phyloP scores from a whole-genome alignment of 2,113 vertebrate genomes.

The Carassius auratus region DNA sequence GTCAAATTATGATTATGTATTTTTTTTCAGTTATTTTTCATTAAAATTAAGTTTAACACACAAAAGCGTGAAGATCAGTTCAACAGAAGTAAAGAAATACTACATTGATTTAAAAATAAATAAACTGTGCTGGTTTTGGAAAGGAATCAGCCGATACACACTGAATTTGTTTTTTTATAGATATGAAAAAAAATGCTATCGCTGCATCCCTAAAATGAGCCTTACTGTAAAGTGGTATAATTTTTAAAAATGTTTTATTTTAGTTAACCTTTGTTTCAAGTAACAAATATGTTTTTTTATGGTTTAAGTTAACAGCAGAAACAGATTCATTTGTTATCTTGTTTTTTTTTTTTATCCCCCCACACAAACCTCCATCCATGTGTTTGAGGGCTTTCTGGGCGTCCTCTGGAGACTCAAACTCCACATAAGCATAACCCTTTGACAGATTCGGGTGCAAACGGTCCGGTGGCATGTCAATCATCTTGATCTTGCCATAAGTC shows the following conservation, averaged over 20 bases:
- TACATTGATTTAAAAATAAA: no score
- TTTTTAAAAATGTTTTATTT: not conserved
- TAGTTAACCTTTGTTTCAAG: not conserved
- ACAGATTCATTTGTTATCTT: not conserved
- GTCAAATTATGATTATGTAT: no score
- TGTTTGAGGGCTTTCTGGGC: conserved; percentile 95
- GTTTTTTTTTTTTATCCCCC: not conserved
- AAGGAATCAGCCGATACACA: no score
- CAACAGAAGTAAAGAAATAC: no score
- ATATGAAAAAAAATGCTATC: no score
- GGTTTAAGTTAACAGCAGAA: not conserved
- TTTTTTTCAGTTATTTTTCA: no score
- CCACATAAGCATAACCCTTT: conserved; percentile 93
- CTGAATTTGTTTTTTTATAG: no score
- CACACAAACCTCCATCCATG: conserved; percentile 91
- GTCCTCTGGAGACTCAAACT: conserved; percentile 90
- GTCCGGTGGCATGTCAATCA: conserved; percentile 96
- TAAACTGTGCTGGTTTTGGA: no score
- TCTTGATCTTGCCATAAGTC: conserved; percentile 94
- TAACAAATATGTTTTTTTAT: not conserved
- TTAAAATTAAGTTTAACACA: no score
- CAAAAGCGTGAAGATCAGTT: no score
- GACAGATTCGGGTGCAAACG: conserved; percentile 89
- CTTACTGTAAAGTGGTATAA: not conserved
- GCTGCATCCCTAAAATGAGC: no score